A percentile compares a stretch with the other conserved stretches of the same genome.
Conservation (phyloP, 2,797 vertebrate genomes). For the Crotalus adamanteus region DNA sequence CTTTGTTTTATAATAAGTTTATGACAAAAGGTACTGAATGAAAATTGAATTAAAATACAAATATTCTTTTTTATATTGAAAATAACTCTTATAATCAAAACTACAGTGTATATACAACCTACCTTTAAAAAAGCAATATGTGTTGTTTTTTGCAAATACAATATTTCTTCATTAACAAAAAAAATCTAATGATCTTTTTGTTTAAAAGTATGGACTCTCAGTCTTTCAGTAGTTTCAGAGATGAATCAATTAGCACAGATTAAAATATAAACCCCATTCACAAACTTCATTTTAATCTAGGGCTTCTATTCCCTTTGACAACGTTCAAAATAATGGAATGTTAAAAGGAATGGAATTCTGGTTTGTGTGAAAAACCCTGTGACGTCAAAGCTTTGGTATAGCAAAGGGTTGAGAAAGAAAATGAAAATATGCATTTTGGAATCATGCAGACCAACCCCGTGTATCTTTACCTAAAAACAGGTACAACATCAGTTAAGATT, state of each 20-base stretch:
- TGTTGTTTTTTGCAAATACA: neutral
- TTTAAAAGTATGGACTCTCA: conserved; percentile 22
- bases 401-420: neutral
- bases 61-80: neutral
- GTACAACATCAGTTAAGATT: neutral
- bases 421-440: neutral
- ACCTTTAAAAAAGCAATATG: conserved; percentile 46
- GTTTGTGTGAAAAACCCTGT: neutral
- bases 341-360: conserved; percentile 16
- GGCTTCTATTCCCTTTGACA: conserved; percentile 10
- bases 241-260: neutral
- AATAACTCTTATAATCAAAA: neutral
- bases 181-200: conserved; percentile 36
- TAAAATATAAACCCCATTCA: conserved; percentile 10
- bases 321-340: neutral
- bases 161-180: conserved; percentile 26
- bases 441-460: neutral
- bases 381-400: neutral
- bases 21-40: conserved; percentile 23
- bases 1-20: conserved; percentile 29
- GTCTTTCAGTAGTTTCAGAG: conserved; percentile 15
- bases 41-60: conserved; percentile 17
- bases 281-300: conserved; percentile 4
- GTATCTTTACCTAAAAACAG: neutral
- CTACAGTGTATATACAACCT: conserved; percentile 10